phyloP scores from a whole-genome alignment of 1,140 invertebrate species.

The Vanessa tameamea region DNA sequence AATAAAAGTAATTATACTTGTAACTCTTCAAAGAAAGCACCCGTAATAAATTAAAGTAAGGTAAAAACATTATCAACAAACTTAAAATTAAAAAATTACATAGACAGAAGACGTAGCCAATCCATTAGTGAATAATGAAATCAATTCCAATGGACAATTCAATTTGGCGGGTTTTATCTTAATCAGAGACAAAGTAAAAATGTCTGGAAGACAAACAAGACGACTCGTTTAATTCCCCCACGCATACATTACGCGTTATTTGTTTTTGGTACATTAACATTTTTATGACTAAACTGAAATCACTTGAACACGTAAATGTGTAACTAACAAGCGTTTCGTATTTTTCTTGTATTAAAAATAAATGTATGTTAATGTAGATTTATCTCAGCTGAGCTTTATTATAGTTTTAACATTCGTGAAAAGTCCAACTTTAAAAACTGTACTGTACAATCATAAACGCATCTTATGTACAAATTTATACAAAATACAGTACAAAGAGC shows the following conservation, averaged over 20 bases:
- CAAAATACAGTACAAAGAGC: constrained; percentile 22
- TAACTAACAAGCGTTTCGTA: neutral
- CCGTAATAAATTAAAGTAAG: neutral
- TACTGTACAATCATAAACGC: neutral
- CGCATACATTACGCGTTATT: constrained; percentile 74
- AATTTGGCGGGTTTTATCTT: constrained; percentile 58
- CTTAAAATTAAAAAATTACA: neutral
- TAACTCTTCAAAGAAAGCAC: too few species aligned
- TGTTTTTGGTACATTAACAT: constrained; percentile 78
- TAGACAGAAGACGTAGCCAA: constrained; percentile 12
- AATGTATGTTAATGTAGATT: neutral
- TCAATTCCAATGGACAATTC: constrained; percentile 58
- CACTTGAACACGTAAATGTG: constrained; percentile 40
- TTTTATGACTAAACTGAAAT: constrained; percentile 77
- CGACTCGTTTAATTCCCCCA: constrained; percentile 64
- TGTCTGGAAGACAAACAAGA: constrained; percentile 48
- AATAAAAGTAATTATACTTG: too few species aligned
- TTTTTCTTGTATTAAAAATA: neutral
- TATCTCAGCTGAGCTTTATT: neutral
- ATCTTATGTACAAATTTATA: constrained; percentile 1
- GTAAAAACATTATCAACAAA: neutral
- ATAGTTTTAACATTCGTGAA: too few species aligned
- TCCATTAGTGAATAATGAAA: constrained; percentile 40
- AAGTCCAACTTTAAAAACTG: neutral
- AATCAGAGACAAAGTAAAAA: constrained; percentile 53